These are phyloP conservation scores for Morpho helenor DNA, from an alignment of 2,888 invertebrate species.

Conservation along the genomic window DNA sequence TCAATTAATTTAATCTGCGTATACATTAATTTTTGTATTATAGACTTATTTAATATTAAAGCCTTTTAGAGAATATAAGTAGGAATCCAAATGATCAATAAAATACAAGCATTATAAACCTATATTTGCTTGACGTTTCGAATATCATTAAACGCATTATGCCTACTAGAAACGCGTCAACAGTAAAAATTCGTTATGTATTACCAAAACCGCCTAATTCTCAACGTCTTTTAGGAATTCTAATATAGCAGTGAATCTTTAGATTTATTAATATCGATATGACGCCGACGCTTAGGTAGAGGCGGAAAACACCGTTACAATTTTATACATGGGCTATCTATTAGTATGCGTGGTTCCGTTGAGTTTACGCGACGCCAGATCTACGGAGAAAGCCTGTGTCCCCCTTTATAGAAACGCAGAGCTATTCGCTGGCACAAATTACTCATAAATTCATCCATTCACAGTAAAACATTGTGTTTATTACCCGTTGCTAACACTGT, in stretches of 20 bases:
- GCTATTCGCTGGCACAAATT: conserved; percentile 53
- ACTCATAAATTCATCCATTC: conserved; percentile 58
- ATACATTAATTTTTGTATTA: no score
- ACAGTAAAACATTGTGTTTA: conserved; percentile 53
- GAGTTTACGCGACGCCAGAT: conserved; percentile 50
- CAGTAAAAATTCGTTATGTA: conserved; percentile 51
- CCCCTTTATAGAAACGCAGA: conserved; percentile 52
- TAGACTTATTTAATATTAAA: no score
- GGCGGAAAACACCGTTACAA: conserved; percentile 68
- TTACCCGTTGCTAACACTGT: conserved; percentile 44
- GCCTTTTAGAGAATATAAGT: neutral
- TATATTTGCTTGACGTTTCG: conserved; percentile 35
- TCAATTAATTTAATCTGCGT: no score
- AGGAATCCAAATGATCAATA: conserved; percentile 27
- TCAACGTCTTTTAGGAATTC: conserved; percentile 48
- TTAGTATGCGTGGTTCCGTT: conserved; percentile 68
- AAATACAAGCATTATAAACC: conserved; percentile 41
- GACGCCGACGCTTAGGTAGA: conserved; percentile 45
- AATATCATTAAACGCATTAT: conserved; percentile 37
- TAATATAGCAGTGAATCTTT: conserved; percentile 67
- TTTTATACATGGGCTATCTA: conserved; percentile 63
- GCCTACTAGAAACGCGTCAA: conserved; percentile 32
- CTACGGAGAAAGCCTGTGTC: conserved; percentile 65
- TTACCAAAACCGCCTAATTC: conserved; percentile 46
- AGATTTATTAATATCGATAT: conserved; percentile 59